Evolutionary conservation across 1,140 invertebrate genomes (phyloP).

Genomic region (Protaetia brevitarsis): DNA sequence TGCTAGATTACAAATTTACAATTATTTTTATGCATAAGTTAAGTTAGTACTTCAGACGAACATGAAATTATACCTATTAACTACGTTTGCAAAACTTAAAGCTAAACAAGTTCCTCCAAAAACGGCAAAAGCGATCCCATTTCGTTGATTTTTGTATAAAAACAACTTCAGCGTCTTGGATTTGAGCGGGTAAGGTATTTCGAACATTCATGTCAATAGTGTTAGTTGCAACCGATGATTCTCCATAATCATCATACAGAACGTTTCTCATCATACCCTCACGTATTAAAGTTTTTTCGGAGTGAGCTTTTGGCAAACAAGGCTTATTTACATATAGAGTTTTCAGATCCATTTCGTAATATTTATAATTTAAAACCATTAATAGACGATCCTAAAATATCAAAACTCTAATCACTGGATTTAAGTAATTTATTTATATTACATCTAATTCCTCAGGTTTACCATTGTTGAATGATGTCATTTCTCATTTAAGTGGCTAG

Average conservation of each 20-base stretch:
- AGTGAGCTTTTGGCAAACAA: background rate
- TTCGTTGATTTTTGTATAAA: background rate
- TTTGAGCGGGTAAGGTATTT: background rate
- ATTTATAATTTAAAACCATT: slow-evolving; percentile 20
- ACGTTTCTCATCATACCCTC: slow-evolving; percentile 15
- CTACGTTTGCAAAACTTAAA: slow-evolving; percentile 17
- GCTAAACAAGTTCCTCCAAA: background rate
- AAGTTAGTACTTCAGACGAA: background rate
- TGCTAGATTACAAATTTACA: no score
- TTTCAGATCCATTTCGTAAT: slow-evolving; percentile 22
- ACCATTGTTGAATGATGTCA: background rate
- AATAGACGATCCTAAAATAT: slow-evolving; percentile 17
- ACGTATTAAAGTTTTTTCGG: background rate
- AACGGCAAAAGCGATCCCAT: background rate
- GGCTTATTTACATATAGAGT: slow-evolving; percentile 5
- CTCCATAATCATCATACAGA: slow-evolving; percentile 6
- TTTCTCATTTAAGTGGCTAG: background rate
- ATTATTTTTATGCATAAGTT: background rate
- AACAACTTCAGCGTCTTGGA: background rate
- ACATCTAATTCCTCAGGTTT: slow-evolving; percentile 14
- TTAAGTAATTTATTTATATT: background rate
- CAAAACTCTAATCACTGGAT: background rate
- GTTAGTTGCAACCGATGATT: background rate
- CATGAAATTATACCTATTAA: background rate
- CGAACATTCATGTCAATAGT: background rate